Conservation (phyloP, 1,140 invertebrate genomes). For the Berghia stephanieae region DNA sequence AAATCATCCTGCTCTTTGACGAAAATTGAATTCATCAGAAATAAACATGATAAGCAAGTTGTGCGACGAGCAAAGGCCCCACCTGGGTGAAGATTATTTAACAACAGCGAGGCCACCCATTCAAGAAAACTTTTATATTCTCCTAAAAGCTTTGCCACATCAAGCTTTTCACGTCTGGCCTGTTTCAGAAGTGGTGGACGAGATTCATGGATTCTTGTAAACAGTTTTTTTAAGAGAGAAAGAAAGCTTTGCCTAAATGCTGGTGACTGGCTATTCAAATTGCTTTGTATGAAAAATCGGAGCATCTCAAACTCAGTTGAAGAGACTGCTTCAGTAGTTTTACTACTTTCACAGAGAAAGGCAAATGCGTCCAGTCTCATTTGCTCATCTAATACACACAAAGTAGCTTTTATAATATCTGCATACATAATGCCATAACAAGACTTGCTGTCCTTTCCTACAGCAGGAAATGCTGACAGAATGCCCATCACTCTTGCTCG, state of each 20-base stretch:
- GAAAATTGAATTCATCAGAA: constrained; percentile 41
- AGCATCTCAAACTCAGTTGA: constrained; percentile 76
- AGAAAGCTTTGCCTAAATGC: constrained; percentile 68
- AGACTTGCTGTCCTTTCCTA: constrained; percentile 25
- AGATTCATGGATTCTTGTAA: no score
- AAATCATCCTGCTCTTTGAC: constrained; percentile 11
- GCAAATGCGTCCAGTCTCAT: constrained; percentile 72
- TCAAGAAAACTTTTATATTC: constrained; percentile 48
- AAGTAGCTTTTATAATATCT: constrained; percentile 58
- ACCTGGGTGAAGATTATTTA: constrained; percentile 73
- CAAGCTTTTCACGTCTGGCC: no score
- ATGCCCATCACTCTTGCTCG: constrained; percentile 52
- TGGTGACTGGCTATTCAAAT: constrained; percentile 78
- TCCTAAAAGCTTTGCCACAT: no score
- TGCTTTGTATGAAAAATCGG: constrained; percentile 75
- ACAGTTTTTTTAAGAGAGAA: constrained; percentile 68
- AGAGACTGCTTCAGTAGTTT: constrained; percentile 76
- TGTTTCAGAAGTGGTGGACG: no score
- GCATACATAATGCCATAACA: constrained; percentile 65
- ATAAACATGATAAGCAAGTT: constrained; percentile 73
- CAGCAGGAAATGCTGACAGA: constrained; percentile 29
- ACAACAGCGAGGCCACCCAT: constrained; percentile 70
- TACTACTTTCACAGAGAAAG: constrained; percentile 79
- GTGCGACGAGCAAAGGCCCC: constrained; percentile 78
- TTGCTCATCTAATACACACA: constrained; percentile 65